Evolutionary conservation across 2,888 invertebrate species (phyloP), one percentile per base, ranked within the genome.

Genomic region (Diploptera punctata): DNA sequence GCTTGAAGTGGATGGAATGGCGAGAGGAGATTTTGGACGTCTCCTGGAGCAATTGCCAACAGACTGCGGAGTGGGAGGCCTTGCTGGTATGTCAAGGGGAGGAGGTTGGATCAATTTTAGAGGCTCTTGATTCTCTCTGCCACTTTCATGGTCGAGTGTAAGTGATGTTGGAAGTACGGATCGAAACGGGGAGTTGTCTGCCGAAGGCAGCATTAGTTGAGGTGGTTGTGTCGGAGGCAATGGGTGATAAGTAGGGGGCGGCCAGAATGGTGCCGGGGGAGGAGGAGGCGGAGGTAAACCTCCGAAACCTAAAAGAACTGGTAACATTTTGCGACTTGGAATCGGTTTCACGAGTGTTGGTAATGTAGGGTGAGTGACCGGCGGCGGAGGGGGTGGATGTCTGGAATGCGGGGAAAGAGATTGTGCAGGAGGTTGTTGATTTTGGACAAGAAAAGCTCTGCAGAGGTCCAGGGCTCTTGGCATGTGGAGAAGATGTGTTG

Each of bases 401-500:
- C 67, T 65, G 31, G 47, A 84, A 79, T 84, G 68, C 24, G 68
- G 72, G 79, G 84, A 67, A 21, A 67, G 70, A 77, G 2, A 79
- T 79, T 57, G 57, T 16, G 31, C 78, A 79, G 18, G 81, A 4
- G 75, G 74, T 21, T 73, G 72, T 77, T 87, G 86, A 18, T 84
- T 84, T 19, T 89, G 86, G 52, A 90, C 84, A 61, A 91, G 81
- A 78, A 89, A 88, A 5, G 86, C 86, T 24, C 91, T 85, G 81
- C 91, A 91, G 76, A 91, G 86, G 77, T 91, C 91, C 62, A 91
- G 80, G 0, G 91, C 91, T 16, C 90, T 84, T 1, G 91, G 91
- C 91, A 92, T 91, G 80, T 91, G 91, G 57, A 92, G 82, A 67
- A 91, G 85, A 81, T 91, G 91, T 10, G 91, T 91, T 4, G 91